Evolutionary conservation across 2,797 vertebrate species (phyloP).

Genomic region (Chelon auratus): DNA sequence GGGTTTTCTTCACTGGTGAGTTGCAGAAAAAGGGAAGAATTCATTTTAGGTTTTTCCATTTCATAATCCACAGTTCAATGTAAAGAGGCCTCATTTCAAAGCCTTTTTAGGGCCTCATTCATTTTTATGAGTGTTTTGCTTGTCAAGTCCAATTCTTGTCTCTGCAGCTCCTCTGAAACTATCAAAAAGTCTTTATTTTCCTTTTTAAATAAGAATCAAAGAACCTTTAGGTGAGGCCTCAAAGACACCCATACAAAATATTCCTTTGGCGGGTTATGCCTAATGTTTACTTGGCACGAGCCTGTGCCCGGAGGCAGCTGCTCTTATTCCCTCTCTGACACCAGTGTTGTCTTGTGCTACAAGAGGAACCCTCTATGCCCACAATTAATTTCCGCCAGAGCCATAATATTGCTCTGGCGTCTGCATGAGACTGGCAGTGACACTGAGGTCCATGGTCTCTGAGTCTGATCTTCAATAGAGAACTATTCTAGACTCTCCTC

Average conservation of each 20-base stretch:
- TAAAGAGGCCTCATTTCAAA: slow-evolving; percentile 63
- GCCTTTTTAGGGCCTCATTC: slow-evolving; percentile 71
- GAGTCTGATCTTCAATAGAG: slow-evolving; percentile 67
- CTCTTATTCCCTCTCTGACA: slow-evolving; percentile 75
- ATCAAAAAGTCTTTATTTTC: slow-evolving; percentile 80
- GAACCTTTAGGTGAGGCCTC: slow-evolving; percentile 75
- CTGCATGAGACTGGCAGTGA: slow-evolving; percentile 76
- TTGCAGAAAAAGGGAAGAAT: slow-evolving; percentile 41
- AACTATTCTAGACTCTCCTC: slow-evolving; percentile 73
- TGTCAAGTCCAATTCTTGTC: slow-evolving; percentile 81
- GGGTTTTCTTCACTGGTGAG: slow-evolving; percentile 30
- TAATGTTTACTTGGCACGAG: slow-evolving; percentile 83
- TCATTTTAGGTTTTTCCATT: slow-evolving; percentile 56
- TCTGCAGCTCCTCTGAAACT: slow-evolving; percentile 66
- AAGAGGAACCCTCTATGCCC: slow-evolving; percentile 79
- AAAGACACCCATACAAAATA: slow-evolving; percentile 79
- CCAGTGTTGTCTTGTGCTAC: slow-evolving; percentile 79
- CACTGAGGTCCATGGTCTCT: slow-evolving; percentile 69
- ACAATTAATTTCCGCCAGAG: slow-evolving; percentile 85
- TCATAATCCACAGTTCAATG: slow-evolving; percentile 61
- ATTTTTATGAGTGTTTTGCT: slow-evolving; percentile 82
- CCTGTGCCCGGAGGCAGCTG: slow-evolving; percentile 73
- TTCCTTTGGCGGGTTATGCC: slow-evolving; percentile 77
- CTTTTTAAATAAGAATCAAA: slow-evolving; percentile 78
- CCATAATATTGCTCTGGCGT: slow-evolving; percentile 80